Evolutionary conservation across 2,888 invertebrate genomes (phyloP), one percentile per base, ranked within the genome.

Genomic region (Sturmia bella): DNA sequence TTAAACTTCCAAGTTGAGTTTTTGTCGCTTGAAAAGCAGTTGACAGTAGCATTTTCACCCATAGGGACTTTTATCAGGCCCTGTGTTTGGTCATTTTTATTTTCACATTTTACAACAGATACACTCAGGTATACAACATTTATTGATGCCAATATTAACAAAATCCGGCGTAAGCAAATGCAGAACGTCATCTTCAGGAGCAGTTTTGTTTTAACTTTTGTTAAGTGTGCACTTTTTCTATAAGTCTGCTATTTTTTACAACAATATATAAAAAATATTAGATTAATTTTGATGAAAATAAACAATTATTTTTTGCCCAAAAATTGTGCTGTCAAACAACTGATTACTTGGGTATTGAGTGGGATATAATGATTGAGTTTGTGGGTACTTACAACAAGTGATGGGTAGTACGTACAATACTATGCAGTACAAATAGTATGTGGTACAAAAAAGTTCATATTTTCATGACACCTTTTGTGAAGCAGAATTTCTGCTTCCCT

Each of bases 1-100:
- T 92, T 92, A 73, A 92, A 92, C 50, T 91, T 92, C 94, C 94
- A 94, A 91, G 92, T 92, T 83, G 93, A 91, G 48, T 90, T 89
- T 84, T 92, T 92, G 45, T 89, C 89, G 56, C 92, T 90, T 11
- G 93, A 91, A 85, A 91, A 76, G 86, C 94, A 94, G 83, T 91
- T 91, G 39, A 94, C 87, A 17, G 93, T 91, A 56, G 91, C 88
- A 87, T 93, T 92, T 84, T 88, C 89, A 48, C 92, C 92, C 81
- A 92, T 80, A 32, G 21, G 50, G 37, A 76, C 59, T 15, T 76
- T 61, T 52, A 68, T 57, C 50, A 68, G 19, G 45, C 76, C 80
- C 64, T 80, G 75, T 19, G 57, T 56, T 37, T 70, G 56, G 9
- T 63, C 68, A 57, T 56, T 63, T 64, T 64, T 64, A 54, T 75